Conservation (phyloP, 1,140 invertebrate genomes). For the Bombus affinis region DNA sequence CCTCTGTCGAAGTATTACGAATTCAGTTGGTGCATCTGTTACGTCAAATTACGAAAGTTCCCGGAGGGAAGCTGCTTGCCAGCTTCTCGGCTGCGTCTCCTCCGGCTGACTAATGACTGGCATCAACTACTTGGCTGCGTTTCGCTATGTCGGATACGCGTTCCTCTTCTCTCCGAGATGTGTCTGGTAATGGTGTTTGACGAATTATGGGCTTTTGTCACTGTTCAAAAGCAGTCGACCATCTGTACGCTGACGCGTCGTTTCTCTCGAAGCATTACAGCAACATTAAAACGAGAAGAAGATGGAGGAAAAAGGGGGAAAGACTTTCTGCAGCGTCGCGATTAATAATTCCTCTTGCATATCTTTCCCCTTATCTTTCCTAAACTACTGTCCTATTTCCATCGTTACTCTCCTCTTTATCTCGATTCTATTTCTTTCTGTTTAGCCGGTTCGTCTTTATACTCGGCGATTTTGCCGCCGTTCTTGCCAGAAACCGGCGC, state of each 20-base stretch:
- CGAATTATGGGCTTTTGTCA: slow-evolving; percentile 64
- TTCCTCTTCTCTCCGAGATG: not conserved
- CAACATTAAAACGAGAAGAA: not conserved
- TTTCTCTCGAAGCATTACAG: not conserved
- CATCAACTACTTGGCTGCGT: slow-evolving; percentile 60
- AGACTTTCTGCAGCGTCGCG: not conserved
- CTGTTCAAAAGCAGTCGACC: slow-evolving; percentile 32
- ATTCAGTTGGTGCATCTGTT: slow-evolving; percentile 48
- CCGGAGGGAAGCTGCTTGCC: not conserved
- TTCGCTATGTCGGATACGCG: slow-evolving; percentile 22
- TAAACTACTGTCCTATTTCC: not conserved
- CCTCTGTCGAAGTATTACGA: slow-evolving; percentile 27
- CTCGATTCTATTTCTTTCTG: not conserved
- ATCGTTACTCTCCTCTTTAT: not conserved
- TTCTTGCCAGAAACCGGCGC: not conserved
- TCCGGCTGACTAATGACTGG: slow-evolving; percentile 60
- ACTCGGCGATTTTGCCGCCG: not conserved
- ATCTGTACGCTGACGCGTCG: not conserved
- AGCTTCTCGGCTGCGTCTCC: not conserved
- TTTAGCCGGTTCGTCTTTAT: not conserved
- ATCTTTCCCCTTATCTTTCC: not conserved
- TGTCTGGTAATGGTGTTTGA: slow-evolving; percentile 37
- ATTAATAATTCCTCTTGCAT: slow-evolving; percentile 44
- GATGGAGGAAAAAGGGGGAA: not conserved
- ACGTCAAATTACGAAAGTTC: slow-evolving; percentile 47